phyloP scores from a whole-genome alignment of 2,888 invertebrate genomes.

The Leucophora obtusa region DNA sequence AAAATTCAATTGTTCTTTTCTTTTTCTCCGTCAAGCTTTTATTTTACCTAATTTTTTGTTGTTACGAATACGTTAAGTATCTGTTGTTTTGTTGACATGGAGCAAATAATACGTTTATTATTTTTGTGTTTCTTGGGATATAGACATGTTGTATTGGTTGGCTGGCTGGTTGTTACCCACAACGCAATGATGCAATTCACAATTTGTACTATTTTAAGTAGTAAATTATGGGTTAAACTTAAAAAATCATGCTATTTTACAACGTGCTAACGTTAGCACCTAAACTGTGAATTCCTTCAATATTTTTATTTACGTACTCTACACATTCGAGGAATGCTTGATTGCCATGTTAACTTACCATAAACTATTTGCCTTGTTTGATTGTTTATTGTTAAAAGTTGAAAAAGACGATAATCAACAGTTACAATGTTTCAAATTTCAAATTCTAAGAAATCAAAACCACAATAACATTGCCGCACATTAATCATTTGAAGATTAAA shows the following conservation, averaged over 20 bases:
- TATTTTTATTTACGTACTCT: conserved; percentile 30
- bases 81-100: conserved; percentile 29
- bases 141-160: neutral
- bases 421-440: conserved; percentile 41
- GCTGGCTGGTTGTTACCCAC: conserved; percentile 7
- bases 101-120: conserved; percentile 45
- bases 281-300: too few species aligned
- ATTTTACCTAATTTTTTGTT: conserved; percentile 4
- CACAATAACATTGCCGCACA: conserved; percentile 24
- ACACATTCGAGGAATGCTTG: conserved; percentile 24
- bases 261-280: too few species aligned
- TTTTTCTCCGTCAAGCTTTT: conserved; percentile 14
- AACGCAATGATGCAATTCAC: conserved; percentile 23
- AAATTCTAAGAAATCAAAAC: conserved; percentile 41
- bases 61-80: neutral
- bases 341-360: conserved; percentile 57
- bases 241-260: too few species aligned
- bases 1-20: neutral
- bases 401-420: conserved; percentile 8
- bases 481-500: conserved; percentile 24
- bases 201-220: too few species aligned
- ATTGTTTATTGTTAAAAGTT: conserved; percentile 39
- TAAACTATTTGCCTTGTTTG: conserved; percentile 39
- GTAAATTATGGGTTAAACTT: too few species aligned
- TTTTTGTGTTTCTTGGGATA: conserved; percentile 42